Conservation (phyloP, 2,797 vertebrate genomes). For the Fistularia tabacaria region DNA sequence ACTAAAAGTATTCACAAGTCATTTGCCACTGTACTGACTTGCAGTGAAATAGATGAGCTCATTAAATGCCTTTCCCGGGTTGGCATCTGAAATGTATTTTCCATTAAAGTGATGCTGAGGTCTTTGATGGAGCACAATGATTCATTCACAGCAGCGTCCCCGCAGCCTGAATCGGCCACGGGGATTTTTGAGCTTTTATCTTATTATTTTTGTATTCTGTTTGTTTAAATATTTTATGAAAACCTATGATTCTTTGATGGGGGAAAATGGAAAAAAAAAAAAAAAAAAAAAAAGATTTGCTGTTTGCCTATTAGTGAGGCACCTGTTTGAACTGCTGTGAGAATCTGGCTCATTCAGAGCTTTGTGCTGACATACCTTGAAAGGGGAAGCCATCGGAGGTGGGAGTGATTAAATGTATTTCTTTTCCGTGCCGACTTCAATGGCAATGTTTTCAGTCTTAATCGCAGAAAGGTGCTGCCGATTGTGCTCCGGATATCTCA, state of each 20-base stretch:
- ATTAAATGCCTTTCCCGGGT: conserved; percentile 15
- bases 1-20: background rate
- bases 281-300: no score
- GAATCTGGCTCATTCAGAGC: conserved; percentile 2
- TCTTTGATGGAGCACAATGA: background rate
- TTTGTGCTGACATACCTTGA: background rate
- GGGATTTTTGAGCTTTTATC: no score
- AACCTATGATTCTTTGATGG: background rate
- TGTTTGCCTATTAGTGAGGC: conserved; percentile 18
- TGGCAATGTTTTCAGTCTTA: background rate
- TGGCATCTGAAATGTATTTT: background rate
- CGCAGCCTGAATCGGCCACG: no score
- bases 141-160: background rate
- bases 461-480: background rate
- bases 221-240: conserved; percentile 9
- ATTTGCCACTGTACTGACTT: background rate
- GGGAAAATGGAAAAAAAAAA: no score
- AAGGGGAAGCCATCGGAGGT: background rate
- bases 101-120: background rate
- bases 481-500: background rate
- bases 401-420: conserved; percentile 1
- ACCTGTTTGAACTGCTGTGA: conserved; percentile 13
- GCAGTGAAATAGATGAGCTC: background rate
- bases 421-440: background rate
- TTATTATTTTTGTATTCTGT: conserved; percentile 13